These are phyloP conservation scores for Pseudorasbora parva DNA, from an alignment of 2,113 vertebrate species.

Conservation along the genomic window DNA sequence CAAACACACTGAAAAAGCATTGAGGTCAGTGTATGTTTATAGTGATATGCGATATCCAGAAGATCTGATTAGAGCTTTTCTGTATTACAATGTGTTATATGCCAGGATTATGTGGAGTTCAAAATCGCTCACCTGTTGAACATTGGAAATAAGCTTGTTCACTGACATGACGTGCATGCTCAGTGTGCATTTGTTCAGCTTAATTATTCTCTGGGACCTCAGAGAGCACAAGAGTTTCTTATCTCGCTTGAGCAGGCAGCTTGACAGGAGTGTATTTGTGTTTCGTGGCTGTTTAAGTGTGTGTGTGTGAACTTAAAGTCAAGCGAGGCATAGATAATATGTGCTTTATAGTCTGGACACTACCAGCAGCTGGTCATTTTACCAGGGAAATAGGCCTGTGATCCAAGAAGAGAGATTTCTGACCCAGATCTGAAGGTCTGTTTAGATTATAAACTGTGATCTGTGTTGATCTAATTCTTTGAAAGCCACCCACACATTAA, in stretches of 20 bases:
- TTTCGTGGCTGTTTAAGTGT: not conserved
- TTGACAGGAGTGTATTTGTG: slow-evolving; percentile 23
- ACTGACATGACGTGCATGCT: slow-evolving; percentile 36
- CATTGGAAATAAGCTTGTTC: slow-evolving; percentile 12
- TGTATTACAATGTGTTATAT: not conserved
- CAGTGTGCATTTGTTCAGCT: slow-evolving; percentile 33
- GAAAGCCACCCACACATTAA: not conserved
- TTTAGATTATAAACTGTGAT: not conserved
- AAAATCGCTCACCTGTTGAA: slow-evolving; percentile 13
- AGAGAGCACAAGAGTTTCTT: slow-evolving; percentile 27
- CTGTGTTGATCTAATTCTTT: not conserved
- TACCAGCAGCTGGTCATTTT: not conserved
- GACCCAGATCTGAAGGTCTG: slow-evolving; percentile 10
- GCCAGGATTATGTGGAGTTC: not conserved
- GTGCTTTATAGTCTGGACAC: slow-evolving; percentile 17
- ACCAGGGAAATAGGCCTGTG: not conserved
- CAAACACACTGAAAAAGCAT: slow-evolving; percentile 5
- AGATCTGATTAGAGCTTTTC: not conserved
- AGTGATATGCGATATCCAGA: not conserved
- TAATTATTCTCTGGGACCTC: slow-evolving; percentile 47
- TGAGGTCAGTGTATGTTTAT: slow-evolving; percentile 18
- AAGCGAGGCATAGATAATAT: slow-evolving; percentile 12
- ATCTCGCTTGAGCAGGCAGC: slow-evolving; percentile 24
- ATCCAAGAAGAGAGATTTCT: not conserved
- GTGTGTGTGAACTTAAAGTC: slow-evolving; percentile 10